phyloP scores from a whole-genome alignment of 2,113 vertebrate species.

The Odontesthes bonariensis region DNA sequence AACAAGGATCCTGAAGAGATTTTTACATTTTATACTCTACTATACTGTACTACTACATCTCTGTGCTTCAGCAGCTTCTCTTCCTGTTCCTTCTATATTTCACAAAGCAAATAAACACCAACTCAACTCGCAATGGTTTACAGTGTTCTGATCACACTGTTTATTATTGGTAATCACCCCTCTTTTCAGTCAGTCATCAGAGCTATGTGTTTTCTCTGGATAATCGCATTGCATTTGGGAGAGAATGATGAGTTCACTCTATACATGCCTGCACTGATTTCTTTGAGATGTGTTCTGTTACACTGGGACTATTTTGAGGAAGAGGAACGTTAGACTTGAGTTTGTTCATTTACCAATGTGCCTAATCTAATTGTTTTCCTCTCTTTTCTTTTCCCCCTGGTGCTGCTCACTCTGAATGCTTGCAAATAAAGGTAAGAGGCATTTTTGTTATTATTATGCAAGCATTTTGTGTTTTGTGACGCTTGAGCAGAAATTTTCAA shows the following conservation, averaged over 20 bases:
- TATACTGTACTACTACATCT: neutral
- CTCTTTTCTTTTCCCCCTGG: slow-evolving; percentile 34
- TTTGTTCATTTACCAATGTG: slow-evolving; percentile 22
- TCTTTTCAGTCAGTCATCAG: neutral
- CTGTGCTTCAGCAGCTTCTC: neutral
- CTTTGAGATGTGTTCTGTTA: neutral
- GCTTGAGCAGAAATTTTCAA: slow-evolving; percentile 42
- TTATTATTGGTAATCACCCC: neutral
- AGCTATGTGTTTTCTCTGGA: neutral
- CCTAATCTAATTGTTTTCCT: slow-evolving; percentile 53
- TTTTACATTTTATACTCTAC: neutral
- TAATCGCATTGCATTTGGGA: neutral
- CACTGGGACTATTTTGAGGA: slow-evolving; percentile 15
- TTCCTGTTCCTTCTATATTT: slow-evolving; percentile 4
- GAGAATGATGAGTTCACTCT: neutral
- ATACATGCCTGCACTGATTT: neutral
- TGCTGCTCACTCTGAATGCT: slow-evolving; percentile 46
- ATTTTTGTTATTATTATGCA: slow-evolving; percentile 50
- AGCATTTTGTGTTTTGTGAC: slow-evolving; percentile 51
- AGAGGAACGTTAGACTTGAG: slow-evolving; percentile 9
- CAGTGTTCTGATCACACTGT: neutral
- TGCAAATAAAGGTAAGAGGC: slow-evolving; percentile 75
- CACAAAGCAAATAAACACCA: slow-evolving; percentile 7
- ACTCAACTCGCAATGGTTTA: neutral
- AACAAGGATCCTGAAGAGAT: neutral